phyloP scores from a whole-genome alignment of 2,113 vertebrate genomes.

The Percina caprodes region DNA sequence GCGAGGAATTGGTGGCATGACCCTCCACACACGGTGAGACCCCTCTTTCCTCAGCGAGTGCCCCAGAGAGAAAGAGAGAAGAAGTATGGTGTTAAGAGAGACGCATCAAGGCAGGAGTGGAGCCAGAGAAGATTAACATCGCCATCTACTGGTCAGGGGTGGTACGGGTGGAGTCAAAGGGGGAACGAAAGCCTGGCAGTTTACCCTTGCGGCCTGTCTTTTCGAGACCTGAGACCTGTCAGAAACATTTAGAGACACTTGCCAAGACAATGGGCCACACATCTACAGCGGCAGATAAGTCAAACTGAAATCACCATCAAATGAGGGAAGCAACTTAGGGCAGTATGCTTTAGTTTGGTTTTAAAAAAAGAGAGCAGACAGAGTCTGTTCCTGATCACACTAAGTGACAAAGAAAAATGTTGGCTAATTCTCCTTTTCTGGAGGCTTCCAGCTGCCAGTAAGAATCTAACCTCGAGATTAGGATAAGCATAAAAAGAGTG shows the following conservation, averaged over 20 bases:
- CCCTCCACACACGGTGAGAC: constrained; percentile 78
- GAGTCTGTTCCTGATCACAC: constrained; percentile 68
- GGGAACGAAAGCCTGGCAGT: constrained; percentile 47
- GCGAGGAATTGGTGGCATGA: constrained; percentile 84
- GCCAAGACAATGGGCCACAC: constrained; percentile 78
- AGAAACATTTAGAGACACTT: constrained; percentile 82
- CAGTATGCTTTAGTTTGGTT: constrained; percentile 38
- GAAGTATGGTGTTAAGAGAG: constrained; percentile 31
- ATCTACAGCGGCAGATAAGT: constrained; percentile 71
- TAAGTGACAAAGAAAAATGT: constrained; percentile 76
- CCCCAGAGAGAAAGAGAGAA: constrained; percentile 55
- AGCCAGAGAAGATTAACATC: constrained; percentile 85
- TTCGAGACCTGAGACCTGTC: constrained; percentile 77
- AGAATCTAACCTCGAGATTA: constrained; percentile 59
- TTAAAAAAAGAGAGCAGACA: constrained; percentile 43
- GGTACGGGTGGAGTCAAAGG: constrained; percentile 24
- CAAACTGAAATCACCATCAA: constrained; percentile 77
- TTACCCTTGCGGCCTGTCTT: constrained; percentile 72
- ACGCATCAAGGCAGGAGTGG: constrained; percentile 3
- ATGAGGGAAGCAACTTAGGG: constrained; percentile 60
- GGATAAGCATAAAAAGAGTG: constrained; percentile 52
- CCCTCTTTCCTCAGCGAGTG: constrained; percentile 62
- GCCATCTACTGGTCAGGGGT: constrained; percentile 84
- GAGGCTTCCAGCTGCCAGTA: constrained; percentile 58
- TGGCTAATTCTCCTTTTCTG: constrained; percentile 66